These are phyloP conservation scores for Teleogryllus occipitalis DNA, from an alignment of 1,140 invertebrate species.

Conservation along the genomic window DNA sequence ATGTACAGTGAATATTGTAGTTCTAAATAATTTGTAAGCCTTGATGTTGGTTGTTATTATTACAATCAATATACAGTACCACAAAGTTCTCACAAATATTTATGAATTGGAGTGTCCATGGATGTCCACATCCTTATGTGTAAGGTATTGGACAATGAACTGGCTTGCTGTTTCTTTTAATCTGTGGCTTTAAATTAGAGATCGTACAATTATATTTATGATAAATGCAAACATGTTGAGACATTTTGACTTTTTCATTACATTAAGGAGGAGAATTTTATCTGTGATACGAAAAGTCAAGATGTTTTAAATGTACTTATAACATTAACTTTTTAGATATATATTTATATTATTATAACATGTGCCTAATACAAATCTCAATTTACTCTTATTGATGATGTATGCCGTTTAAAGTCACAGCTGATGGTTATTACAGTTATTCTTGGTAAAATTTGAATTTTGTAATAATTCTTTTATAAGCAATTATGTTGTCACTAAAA, in stretches of 20 bases:
- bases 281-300: not conserved
- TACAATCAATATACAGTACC: not conserved
- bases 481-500: not conserved
- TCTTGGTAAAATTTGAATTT: not conserved
- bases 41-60: not conserved
- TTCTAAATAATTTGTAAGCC: not conserved
- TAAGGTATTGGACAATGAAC: not conserved
- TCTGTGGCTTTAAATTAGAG: slow-evolving; percentile 1
- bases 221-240: not conserved
- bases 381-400: not conserved
- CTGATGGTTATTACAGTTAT: not conserved
- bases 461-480: not conserved
- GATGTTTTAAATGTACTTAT: slow-evolving; percentile 6
- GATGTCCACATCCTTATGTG: not conserved
- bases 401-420: not conserved
- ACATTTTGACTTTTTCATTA: slow-evolving; percentile 6
- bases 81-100: not conserved
- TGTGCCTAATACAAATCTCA: slow-evolving; percentile 4
- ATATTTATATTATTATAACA: slow-evolving; percentile 6
- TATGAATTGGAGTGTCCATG: not conserved
- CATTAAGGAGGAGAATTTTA: slow-evolving; percentile 1
- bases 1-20: not conserved
- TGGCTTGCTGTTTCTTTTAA: not conserved
- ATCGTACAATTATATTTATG: not conserved
- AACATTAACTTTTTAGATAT: slow-evolving; percentile 2